Percentiles rank a stretch among this genome's conserved stretches.
phyloP scores from a whole-genome alignment of 2,888 invertebrate species.

The Sinelater perroti region DNA sequence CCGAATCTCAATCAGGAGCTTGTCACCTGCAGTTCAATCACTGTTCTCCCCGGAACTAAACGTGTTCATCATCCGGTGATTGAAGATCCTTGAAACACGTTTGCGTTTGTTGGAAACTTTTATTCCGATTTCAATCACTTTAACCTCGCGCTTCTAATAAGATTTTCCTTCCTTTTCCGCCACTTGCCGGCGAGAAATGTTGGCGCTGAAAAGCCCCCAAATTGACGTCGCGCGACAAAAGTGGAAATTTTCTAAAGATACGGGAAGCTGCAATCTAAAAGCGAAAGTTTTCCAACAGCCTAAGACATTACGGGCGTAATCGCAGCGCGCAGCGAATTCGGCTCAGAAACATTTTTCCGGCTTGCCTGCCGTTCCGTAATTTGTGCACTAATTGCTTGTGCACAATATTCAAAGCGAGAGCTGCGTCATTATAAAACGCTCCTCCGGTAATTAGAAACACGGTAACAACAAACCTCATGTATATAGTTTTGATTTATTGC shows the following conservation, averaged over 20 bases:
- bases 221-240: slow-evolving; percentile 6
- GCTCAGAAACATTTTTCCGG: too few species aligned
- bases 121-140: slow-evolving; percentile 34
- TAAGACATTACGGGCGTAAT: too few species aligned
- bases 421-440: too few species aligned
- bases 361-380: too few species aligned
- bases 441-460: too few species aligned
- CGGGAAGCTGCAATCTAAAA: too few species aligned
- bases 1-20: slow-evolving; percentile 52
- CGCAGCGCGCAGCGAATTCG: too few species aligned
- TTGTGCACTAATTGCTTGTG: too few species aligned
- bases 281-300: too few species aligned
- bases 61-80: slow-evolving; percentile 37
- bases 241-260: slow-evolving; percentile 17
- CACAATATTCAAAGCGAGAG: too few species aligned
- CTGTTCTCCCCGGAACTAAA: slow-evolving; percentile 36
- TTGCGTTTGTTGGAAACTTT: slow-evolving; percentile 34
- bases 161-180: slow-evolving; percentile 15
- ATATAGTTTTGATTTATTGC: too few species aligned
- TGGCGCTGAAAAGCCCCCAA: background rate
- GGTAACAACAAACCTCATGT: too few species aligned
- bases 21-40: slow-evolving; percentile 50
- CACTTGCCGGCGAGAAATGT: background rate
- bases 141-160: slow-evolving; percentile 30
- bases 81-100: slow-evolving; percentile 36